Percentiles rank a stretch among this genome's conserved stretches.
These are phyloP conservation scores for Squalus acanthias DNA, from an alignment of 2,797 vertebrate genomes.

Conservation along the genomic window DNA sequence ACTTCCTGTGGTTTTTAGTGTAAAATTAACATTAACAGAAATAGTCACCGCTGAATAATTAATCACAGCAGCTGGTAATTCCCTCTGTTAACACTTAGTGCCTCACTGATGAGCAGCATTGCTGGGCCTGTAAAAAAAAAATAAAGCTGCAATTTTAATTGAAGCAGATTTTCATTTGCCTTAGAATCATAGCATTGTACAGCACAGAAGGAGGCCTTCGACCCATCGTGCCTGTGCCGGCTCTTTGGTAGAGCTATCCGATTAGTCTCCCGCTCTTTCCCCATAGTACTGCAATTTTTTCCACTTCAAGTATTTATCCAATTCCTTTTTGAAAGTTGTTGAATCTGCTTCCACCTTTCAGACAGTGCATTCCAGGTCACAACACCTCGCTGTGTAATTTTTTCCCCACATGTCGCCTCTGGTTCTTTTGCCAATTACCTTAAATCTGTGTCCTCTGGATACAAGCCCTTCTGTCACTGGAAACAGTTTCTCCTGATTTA, in stretches of 20 bases:
- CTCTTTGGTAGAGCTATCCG: neutral
- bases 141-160: neutral
- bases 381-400: neutral
- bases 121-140: neutral
- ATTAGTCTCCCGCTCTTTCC: neutral
- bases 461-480: neutral
- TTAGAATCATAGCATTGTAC: neutral
- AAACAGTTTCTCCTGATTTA: neutral
- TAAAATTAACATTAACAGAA: conserved; percentile 4
- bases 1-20: neutral
- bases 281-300: neutral
- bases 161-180: neutral
- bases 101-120: neutral
- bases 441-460: neutral
- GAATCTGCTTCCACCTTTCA: neutral
- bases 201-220: neutral
- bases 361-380: neutral
- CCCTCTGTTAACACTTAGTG: neutral
- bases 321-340: neutral
- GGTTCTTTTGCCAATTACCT: neutral
- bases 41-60: conserved; percentile 8
- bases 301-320: neutral
- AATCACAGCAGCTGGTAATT: neutral
- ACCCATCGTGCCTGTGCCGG: neutral
- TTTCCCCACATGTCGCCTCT: neutral